phyloP scores from a whole-genome alignment of 2,113 vertebrate species.

The Oreocharis arfaki region DNA sequence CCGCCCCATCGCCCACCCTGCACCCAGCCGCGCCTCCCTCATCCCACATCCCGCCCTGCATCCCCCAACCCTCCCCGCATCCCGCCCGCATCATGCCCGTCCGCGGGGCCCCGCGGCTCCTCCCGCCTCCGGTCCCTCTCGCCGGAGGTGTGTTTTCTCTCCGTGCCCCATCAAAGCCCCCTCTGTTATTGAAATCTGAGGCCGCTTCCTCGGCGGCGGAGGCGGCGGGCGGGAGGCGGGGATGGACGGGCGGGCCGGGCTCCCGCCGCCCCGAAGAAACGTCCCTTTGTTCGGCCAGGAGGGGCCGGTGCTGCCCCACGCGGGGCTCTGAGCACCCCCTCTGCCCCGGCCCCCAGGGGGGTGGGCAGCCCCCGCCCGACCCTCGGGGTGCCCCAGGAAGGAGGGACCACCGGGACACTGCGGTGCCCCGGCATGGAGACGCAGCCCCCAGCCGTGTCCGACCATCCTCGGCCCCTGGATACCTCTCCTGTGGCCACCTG shows the following conservation, averaged over 20 bases:
- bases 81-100: background rate
- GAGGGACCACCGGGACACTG: too few relatives aligned
- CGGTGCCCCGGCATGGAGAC: fast-evolving
- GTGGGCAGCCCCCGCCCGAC: background rate
- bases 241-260: background rate
- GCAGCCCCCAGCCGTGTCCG: fast-evolving
- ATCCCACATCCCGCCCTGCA: too few relatives aligned
- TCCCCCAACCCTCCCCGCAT: too few relatives aligned
- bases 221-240: background rate
- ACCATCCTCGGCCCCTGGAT: fast-evolving
- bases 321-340: background rate
- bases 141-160: background rate
- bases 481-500: background rate
- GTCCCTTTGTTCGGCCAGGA: constrained; percentile 58
- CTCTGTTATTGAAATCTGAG: constrained; percentile 75
- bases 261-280: constrained; percentile 55
- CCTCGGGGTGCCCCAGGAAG: background rate
- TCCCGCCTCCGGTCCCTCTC: background rate
- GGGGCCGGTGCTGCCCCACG: background rate
- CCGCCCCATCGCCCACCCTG: background rate
- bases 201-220: constrained; percentile 67
- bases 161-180: constrained; percentile 67
- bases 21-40: background rate
- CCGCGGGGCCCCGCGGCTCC: too few relatives aligned
- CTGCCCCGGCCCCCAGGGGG: fast-evolving